Evolutionary conservation across 2,797 vertebrate species (phyloP).

Genomic region (Liasis olivaceus): DNA sequence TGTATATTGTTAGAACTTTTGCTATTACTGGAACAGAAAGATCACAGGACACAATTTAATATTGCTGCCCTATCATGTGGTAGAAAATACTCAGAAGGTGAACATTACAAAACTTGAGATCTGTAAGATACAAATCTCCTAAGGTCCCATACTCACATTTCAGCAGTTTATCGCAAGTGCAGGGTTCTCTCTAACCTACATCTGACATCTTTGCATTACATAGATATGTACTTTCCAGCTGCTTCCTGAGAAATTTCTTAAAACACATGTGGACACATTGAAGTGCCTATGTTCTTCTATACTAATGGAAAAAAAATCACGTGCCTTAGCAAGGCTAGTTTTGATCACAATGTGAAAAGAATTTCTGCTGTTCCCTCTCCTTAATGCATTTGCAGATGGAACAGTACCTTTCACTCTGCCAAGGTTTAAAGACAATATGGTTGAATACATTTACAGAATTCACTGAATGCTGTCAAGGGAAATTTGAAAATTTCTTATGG

Average conservation of each 20-base stretch:
- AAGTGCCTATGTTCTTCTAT: slow-evolving; percentile 44
- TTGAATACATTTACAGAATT: slow-evolving; percentile 39
- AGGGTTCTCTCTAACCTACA: neutral
- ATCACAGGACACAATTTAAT: neutral
- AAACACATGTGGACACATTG: neutral
- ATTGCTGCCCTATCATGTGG: neutral
- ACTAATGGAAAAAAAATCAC: slow-evolving; percentile 70
- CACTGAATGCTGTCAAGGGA: slow-evolving; percentile 17
- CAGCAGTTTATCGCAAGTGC: neutral
- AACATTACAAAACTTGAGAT: neutral
- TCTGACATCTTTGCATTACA: neutral
- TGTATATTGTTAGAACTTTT: neutral
- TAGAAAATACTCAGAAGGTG: neutral
- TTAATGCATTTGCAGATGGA: slow-evolving; percentile 71
- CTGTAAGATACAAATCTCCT: neutral
- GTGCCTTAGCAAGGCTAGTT: slow-evolving; percentile 69
- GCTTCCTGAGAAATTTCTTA: slow-evolving; percentile 14
- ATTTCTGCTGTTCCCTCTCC: slow-evolving; percentile 60
- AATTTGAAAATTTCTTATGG: neutral
- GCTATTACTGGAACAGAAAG: neutral
- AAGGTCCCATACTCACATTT: neutral
- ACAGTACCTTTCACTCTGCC: slow-evolving; percentile 60
- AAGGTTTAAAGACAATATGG: slow-evolving; percentile 61
- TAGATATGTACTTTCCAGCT: slow-evolving; percentile 8
- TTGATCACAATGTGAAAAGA: slow-evolving; percentile 69